phyloP scores from a whole-genome alignment of 2,888 invertebrate genomes.

The Drosophila histrio region DNA sequence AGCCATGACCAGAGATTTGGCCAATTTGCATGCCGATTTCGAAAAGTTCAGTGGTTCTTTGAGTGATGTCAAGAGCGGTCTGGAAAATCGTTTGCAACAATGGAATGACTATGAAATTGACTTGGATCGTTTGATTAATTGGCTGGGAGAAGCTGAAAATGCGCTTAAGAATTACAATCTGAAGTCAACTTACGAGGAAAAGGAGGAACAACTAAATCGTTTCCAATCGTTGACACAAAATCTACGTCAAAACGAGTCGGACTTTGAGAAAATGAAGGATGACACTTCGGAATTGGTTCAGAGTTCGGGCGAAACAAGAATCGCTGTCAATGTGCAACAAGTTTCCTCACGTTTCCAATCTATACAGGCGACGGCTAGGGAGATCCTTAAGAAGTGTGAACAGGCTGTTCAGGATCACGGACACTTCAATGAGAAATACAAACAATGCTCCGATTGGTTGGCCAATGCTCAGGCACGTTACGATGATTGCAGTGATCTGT shows the following conservation, averaged over 20 bases:
- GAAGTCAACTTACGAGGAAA: slow-evolving; percentile 94
- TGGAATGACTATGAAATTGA: slow-evolving; percentile 96
- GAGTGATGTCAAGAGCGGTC: slow-evolving; percentile 90
- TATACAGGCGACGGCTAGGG: slow-evolving; percentile 94
- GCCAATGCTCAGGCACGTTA: slow-evolving; percentile 90
- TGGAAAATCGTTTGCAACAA: slow-evolving; percentile 93
- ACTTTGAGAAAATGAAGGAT: slow-evolving; percentile 93
- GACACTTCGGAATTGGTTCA: slow-evolving; percentile 94
- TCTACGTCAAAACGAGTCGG: slow-evolving; percentile 92
- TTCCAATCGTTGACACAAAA: slow-evolving; percentile 93
- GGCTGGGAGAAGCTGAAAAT: slow-evolving; percentile 94
- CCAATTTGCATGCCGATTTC: slow-evolving; percentile 91
- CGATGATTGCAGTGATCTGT: slow-evolving; percentile 87
- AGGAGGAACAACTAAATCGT: slow-evolving; percentile 94
- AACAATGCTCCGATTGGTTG: slow-evolving; percentile 92
- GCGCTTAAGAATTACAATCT: slow-evolving; percentile 93
- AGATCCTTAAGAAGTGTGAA: slow-evolving; percentile 95
- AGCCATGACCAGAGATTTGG: slow-evolving; percentile 91
- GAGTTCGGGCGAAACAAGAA: slow-evolving; percentile 93
- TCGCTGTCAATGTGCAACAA: slow-evolving; percentile 94
- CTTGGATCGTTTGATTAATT: slow-evolving; percentile 91
- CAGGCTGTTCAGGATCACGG: slow-evolving; percentile 93
- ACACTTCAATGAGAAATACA: slow-evolving; percentile 92
- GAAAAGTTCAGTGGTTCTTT: slow-evolving; percentile 92
- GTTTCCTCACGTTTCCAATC: slow-evolving; percentile 95